Base-by-base conservation (phyloP, 2,113 vertebrate species). In the Pandion haliaetus region DNA sequence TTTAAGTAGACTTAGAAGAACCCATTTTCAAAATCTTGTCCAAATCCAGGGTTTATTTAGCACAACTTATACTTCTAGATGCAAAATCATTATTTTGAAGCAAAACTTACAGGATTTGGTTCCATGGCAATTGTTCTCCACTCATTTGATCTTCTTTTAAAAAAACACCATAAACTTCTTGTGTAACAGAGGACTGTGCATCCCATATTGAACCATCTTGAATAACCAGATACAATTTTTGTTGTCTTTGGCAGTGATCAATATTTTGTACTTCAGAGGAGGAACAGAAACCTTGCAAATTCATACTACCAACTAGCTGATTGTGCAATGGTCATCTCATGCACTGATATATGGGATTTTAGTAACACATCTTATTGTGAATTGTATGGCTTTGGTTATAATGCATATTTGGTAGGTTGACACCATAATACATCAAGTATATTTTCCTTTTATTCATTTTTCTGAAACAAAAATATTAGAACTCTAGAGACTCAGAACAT, bases 371-470 rank as follows among this genome's bases (percentile, higher is more conserved):
- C 55, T 65, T 45, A 26, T 4, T 63, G 78, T 93, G 95, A 96
- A 91, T 91, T 81, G 19, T 76, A 38, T 88, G 62, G 13, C 55
- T 82, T 88, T 74, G 31, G 11, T 93, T 94, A 65, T 86, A 94
- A 91, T 81, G 74, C 47, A 70, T 45, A 62, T 82, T 90, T 24
- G 9, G 69, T 90, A 96, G 62, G 45, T 54, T 95, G 62, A 72
- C 12, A 12, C 58, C 79, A 59, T 49, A 72, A 47, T 45, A 57
- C 17, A 6, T 66, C 7, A 94, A 88, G 10, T 73, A 54, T 66
- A 58, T 61, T 95, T 95, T 92, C 45, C 38, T 96, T 97, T 52
- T 72, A 36, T 40, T 86, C 15, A 44, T 94, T 90, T 58, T 69
- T 89, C 70, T 95, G 61, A 88, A 59, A 81, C 16, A 71, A 42